Base-by-base conservation (phyloP, 2,797 vertebrate species). In the Amphiprion clarkii region DNA sequence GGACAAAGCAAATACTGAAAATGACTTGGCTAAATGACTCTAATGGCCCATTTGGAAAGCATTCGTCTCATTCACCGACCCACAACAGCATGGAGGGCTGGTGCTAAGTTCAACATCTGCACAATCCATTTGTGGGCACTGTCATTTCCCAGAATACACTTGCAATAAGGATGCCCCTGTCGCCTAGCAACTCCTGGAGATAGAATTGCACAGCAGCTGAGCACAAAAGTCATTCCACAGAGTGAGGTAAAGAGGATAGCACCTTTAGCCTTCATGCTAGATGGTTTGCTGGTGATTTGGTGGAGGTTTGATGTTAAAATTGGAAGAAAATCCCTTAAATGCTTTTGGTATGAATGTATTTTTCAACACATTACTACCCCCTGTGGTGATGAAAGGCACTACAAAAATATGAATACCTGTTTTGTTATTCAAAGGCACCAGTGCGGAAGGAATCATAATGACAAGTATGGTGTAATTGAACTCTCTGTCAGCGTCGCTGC, bases 161-260 rank as follows among this genome's bases (percentile, higher is more conserved):
- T 58, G 63, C 74, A 84, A 85, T 79, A 86, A 84, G 83, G 81
- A 92, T 82, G 76, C 78, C 80, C 65, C 90, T 89, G 90, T 93
- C 85, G 90, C 92, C 86, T 92, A 87, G 87, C 89, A 92, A 90
- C 91, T 78, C 84, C 52, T 39, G 17, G 74, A 74, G 81, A 89
- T 89, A 61, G 88, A 90, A 91, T 71, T 85, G 85, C 77, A 83
- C 84, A 67, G 81, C 85, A 90, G 85, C 83, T 85, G 90, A 90
- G 88, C 87, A 69, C 89, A 85, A 93, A 88, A 91, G 71, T 82
- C 78, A 87, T 74, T 82, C 58, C 68, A 81, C 2, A 56, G 72
- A 67, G 67, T 23, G 51, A 81, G 77, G 71, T 65, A 62, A 82
- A 82, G 61, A 82, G 73, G 81, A 78, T 61, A 59, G 33, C 84